Base-by-base conservation (phyloP, 1,140 invertebrate species). In the Eriosoma lanigerum region DNA sequence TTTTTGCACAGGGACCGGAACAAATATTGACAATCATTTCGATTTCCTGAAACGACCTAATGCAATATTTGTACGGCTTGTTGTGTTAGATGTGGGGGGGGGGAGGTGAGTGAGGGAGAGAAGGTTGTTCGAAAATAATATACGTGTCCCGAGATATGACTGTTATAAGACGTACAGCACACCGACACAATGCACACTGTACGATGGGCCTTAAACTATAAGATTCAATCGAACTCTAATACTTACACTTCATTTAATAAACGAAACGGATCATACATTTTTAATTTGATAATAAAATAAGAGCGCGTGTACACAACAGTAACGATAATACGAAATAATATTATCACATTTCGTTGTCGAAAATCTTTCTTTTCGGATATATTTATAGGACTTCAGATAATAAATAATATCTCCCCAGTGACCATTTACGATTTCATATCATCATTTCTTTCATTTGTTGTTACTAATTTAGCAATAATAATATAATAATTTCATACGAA, bases 21-120 rank as follows among this genome's bases (percentile, higher is more conserved):
- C 66, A 68, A 68, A 68, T 68, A 68, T 68, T 68, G 66, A 68
- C 66, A 15, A 21, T 68, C 46, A 68, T 68, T 68, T 68, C 66
- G 66, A 68, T 68, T 68, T 68, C 44, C 44, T 17, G 66, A 48
- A 48, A 46, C 44, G 38, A 68, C 66, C 21, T 48, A 48, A 68
- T 48, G 38, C 44, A 48, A 68, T 68, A 48, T 68, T 46, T 68
- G 38, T 68, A 24, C 44, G 66, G n/a, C n/a, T n/a, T n/a, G n/a
- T n/a, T n/a, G n/a, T n/a, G n/a, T n/a, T n/a, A n/a, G n/a, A n/a
- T n/a, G n/a, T n/a, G n/a, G n/a, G n/a, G n/a, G n/a, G n/a, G n/a
- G n/a, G n/a, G n/a, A 0, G 6, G 13, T 6, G 21, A 1, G 32
- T 13, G 62, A 4, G 38, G 0, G 1, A 5, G 29, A n/a, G n/a